These are phyloP conservation scores for Varecia variegata DNA, from an alignment of 2,797 vertebrate species.

Conservation along the genomic window DNA sequence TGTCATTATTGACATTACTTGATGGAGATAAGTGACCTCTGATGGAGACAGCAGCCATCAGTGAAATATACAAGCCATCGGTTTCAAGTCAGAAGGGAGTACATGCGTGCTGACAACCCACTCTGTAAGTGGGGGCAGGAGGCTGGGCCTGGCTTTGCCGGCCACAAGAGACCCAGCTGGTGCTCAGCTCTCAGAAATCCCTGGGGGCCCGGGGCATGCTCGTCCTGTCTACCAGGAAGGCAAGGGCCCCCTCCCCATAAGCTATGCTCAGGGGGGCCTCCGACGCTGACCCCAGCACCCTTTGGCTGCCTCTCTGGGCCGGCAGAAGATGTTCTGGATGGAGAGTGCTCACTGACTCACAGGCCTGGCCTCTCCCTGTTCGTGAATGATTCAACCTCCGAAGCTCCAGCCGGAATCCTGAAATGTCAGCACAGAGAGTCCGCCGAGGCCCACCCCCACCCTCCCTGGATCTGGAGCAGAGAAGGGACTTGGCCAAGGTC, in stretches of 20 bases:
- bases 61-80: neutral
- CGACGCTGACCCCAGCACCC: neutral
- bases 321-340: neutral
- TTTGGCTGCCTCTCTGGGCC: neutral
- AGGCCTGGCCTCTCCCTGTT: neutral
- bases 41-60: neutral
- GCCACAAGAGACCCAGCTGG: neutral
- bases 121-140: neutral
- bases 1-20: neutral
- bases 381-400: constrained; percentile 15
- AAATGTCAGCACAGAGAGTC: constrained; percentile 46
- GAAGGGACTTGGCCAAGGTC: constrained; percentile 68
- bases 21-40: neutral
- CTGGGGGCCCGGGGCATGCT: neutral
- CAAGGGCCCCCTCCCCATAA: neutral
- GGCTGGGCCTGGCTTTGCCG: neutral
- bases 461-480: neutral
- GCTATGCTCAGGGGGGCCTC: neutral
- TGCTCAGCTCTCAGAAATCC: neutral
- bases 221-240: neutral
- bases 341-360: neutral
- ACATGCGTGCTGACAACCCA: neutral
- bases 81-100: neutral
- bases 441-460: neutral
- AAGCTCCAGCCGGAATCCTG: neutral